Evolutionary conservation across 2,113 vertebrate species (phyloP), one percentile per base, ranked within the genome.

Genomic region (Vicugna pacos): DNA sequence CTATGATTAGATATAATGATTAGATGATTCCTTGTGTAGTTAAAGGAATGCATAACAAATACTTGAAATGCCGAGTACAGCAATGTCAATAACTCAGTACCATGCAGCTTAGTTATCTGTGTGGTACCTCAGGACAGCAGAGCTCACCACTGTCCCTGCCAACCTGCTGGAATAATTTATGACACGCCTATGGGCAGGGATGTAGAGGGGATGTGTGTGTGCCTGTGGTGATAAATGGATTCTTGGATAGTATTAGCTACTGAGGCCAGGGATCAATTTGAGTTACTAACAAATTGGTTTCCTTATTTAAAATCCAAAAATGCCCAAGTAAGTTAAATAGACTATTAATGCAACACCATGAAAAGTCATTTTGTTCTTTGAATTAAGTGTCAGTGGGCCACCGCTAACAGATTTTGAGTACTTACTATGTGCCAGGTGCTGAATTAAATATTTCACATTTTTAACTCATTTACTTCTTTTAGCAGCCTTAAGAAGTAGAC

Each of bases 21-120:
- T 96, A 98, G 97, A 97, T 98, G 91, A 97, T 95, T 83, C 96
- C 96, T 91, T 98, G 92, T 92, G 97, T 97, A 96, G 94, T 97
- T 92, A 97, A 94, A 93, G 54, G 93, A 52, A 79, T 90, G 80
- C 89, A 94, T 85, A 92, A 46, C 72, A 83, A 92, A 72, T 80
- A 56, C 88, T 54, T 97, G 92, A 98, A 94, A 96, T 85, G 89
- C 56, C 92, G 73, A 38, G 24, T 30, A 14, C 3, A 60, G 19
- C 4, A 56, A 19, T 84, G 95, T 96, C 94, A n/a, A 62, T 94
- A 85, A 20, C 54, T 30, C 77, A 92, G 62, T 93, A 93, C 93
- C 95, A 94, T 96, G 91, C 22, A 70, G 54, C 28, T 60, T 93
- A 28, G 95, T 22, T 65, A 4, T 69, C 42, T 12, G 38, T 12